These are phyloP conservation scores for Pyrgilauda ruficollis DNA, from an alignment of 2,113 vertebrate species.

Conservation along the genomic window DNA sequence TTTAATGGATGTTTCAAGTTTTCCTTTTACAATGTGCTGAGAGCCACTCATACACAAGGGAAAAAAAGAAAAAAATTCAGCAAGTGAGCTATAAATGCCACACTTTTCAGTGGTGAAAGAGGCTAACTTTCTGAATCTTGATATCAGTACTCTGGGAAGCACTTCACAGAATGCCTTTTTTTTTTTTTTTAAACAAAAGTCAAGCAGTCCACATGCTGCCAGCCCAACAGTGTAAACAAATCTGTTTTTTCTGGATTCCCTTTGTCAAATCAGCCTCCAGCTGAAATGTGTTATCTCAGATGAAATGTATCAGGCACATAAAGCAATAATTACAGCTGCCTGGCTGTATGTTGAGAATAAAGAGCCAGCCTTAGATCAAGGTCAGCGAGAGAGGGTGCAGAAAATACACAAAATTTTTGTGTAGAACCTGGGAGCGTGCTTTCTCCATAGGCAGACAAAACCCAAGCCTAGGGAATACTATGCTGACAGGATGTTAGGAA, in stretches of 20 bases:
- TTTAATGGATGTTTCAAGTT: neutral
- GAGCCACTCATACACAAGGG: neutral
- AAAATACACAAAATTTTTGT: neutral
- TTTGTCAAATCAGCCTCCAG: constrained; percentile 28
- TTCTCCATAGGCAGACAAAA: neutral
- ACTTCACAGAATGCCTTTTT: neutral
- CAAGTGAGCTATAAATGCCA: neutral
- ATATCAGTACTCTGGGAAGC: neutral
- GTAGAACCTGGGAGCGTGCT: neutral
- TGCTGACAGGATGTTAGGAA: neutral
- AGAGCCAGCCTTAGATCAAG: neutral
- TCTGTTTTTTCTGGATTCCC: neutral
- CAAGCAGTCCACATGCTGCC: neutral
- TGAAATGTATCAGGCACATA: neutral
- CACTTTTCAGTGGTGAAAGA: neutral
- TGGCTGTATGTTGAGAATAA: neutral
- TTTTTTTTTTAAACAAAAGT: neutral
- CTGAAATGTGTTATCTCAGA: neutral
- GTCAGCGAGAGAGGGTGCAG: neutral
- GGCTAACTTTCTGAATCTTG: neutral
- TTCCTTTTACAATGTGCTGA: neutral
- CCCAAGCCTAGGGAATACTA: neutral
- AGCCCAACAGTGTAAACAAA: neutral
- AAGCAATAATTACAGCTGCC: constrained; percentile 9
- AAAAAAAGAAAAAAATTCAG: neutral